Evolutionary conservation across 2,888 invertebrate genomes (phyloP).

Genomic region (Busseola fusca): DNA sequence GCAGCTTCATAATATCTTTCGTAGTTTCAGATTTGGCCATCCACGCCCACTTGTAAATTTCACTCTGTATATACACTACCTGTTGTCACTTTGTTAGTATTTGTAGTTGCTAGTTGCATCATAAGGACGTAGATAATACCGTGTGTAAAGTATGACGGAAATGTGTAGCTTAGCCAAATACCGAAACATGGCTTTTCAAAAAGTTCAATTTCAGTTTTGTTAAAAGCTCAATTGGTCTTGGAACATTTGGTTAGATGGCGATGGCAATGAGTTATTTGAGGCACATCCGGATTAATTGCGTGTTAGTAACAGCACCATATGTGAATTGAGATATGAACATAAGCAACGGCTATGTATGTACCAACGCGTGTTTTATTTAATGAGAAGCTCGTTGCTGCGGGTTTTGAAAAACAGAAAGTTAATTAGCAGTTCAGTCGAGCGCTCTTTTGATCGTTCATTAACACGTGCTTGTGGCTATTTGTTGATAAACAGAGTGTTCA

Average conservation of each 20-base stretch:
- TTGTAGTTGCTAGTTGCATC: constrained; percentile 73
- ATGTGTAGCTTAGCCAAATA: constrained; percentile 55
- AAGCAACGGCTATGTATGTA: constrained; percentile 8
- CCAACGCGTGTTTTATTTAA: constrained; percentile 34
- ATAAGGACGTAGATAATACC: constrained; percentile 64
- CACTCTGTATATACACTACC: background rate
- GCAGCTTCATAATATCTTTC: background rate
- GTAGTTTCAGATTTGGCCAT: no score
- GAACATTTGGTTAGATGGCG: constrained; percentile 8
- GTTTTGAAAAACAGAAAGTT: constrained; percentile 14
- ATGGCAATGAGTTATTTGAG: constrained; percentile 32
- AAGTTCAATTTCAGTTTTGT: constrained; percentile 22
- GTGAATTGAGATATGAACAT: constrained; percentile 21
- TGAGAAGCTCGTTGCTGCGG: constrained; percentile 29
- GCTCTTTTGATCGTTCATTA: constrained; percentile 36
- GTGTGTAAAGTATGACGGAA: constrained; percentile 56
- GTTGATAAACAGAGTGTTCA: constrained; percentile 45
- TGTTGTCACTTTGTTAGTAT: constrained; percentile 60
- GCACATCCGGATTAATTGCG: constrained; percentile 43
- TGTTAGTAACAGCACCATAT: constrained; percentile 30
- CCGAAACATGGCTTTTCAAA: constrained; percentile 17
- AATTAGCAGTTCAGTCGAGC: constrained; percentile 20
- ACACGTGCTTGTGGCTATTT: constrained; percentile 40
- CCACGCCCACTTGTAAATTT: no score
- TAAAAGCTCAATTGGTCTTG: constrained; percentile 49